phyloP scores from a whole-genome alignment of 64 coral and sea anemone genomes.

The Montipora capricornis region DNA sequence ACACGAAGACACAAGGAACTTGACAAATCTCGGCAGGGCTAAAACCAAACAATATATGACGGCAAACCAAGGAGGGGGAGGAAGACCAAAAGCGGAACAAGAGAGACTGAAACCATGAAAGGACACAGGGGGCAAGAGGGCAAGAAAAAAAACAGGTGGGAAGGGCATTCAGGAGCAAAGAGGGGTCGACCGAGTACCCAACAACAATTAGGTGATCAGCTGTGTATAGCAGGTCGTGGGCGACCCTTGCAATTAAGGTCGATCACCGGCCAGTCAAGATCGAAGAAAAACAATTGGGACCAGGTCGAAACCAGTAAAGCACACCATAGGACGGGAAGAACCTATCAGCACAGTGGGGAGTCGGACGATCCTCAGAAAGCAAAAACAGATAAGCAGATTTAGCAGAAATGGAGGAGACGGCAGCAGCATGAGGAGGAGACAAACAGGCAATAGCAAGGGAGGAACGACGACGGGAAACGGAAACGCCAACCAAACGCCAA shows the following conservation, averaged over 20 bases:
- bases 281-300: neutral
- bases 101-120: neutral
- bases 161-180: neutral
- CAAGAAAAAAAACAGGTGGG: neutral
- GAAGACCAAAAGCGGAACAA: neutral
- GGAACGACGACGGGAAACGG: neutral
- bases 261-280: neutral
- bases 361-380: neutral
- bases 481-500: neutral
- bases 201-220: neutral
- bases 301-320: conserved; percentile 21
- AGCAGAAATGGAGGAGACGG: neutral
- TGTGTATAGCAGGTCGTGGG: neutral
- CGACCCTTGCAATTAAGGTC: neutral
- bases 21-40: too few relatives aligned
- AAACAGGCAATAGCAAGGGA: neutral
- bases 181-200: neutral
- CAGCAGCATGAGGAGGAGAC: neutral
- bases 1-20: neutral
- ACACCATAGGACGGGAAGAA: neutral
- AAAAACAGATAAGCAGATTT: neutral
- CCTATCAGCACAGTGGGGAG: neutral
- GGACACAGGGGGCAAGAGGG: neutral
- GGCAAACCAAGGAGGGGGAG: neutral
- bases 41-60: conserved; percentile 15